Percentiles rank a stretch among this genome's conserved stretches.
These are phyloP conservation scores for Mormyrops attenuatus DNA, from an alignment of 2,797 vertebrate genomes.

Conservation along the genomic window DNA sequence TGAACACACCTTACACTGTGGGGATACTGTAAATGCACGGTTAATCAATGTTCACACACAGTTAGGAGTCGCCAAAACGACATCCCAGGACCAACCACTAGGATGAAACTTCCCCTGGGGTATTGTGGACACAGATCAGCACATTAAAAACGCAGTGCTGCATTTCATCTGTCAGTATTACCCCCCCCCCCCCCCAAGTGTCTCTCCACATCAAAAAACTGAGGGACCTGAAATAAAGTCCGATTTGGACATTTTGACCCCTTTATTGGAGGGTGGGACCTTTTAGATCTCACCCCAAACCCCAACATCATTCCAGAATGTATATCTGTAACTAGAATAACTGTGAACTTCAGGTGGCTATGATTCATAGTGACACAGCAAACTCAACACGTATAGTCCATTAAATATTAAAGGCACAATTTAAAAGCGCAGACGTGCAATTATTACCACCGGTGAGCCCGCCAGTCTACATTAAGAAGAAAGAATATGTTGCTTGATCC, in stretches of 20 bases:
- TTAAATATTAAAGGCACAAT: neutral
- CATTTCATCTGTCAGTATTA: neutral
- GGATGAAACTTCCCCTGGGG: neutral
- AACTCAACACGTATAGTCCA: neutral
- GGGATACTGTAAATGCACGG: neutral
- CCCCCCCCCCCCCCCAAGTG: neutral
- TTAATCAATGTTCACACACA: neutral
- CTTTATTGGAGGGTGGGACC: neutral
- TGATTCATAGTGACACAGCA: neutral
- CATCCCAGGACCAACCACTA: neutral
- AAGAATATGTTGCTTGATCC: constrained; percentile 43
- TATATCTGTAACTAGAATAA: neutral
- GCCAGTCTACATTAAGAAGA: neutral
- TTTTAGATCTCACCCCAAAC: neutral
- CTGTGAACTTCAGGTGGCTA: neutral
- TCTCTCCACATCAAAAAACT: neutral
- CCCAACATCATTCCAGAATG: neutral
- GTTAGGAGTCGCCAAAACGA: neutral
- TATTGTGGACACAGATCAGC: neutral
- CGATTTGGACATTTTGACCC: neutral
- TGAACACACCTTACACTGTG: neutral
- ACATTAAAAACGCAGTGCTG: neutral
- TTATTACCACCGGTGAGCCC: neutral
- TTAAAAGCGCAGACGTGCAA: neutral
- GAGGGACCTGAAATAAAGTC: neutral